These are phyloP conservation scores for Parthenolecanium corni DNA, from an alignment of 2,888 invertebrate genomes.

Conservation along the genomic window DNA sequence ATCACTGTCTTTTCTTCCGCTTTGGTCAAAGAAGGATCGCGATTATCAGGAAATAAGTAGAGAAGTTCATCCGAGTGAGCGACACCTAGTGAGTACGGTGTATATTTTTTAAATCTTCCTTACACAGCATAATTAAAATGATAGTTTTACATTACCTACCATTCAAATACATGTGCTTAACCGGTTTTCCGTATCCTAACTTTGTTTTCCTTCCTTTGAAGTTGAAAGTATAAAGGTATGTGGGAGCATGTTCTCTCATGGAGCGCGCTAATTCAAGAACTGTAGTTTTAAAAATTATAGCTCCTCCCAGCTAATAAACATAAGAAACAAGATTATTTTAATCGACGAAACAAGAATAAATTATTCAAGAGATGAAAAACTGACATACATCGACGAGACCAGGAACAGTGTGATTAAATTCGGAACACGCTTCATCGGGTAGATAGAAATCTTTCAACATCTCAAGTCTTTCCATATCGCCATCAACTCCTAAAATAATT, in stretches of 20 bases:
- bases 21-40: constrained; percentile 37
- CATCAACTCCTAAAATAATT: background rate
- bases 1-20: constrained; percentile 39
- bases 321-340: constrained; percentile 1
- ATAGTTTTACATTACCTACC: constrained; percentile 1
- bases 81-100: constrained; percentile 39
- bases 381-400: constrained; percentile 16
- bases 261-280: constrained; percentile 38
- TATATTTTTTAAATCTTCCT: no score
- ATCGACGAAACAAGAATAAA: background rate
- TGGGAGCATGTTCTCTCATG: constrained; percentile 36
- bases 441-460: constrained; percentile 8
- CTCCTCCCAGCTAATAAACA: constrained; percentile 40
- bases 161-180: constrained; percentile 1
- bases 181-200: constrained; percentile 9
- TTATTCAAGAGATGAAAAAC: background rate
- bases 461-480: background rate
- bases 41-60: constrained; percentile 45
- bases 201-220: constrained; percentile 39
- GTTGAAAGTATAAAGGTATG: constrained; percentile 44
- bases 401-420: constrained; percentile 6
- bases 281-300: constrained; percentile 42
- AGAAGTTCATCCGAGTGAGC: constrained; percentile 50
- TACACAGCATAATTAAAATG: background rate
- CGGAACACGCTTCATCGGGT: background rate